Percentiles rank a stretch among this genome's conserved stretches.
These are phyloP conservation scores for Ceyx melanurus DNA, from an alignment of 2,113 vertebrate genomes.

Conservation along the genomic window DNA sequence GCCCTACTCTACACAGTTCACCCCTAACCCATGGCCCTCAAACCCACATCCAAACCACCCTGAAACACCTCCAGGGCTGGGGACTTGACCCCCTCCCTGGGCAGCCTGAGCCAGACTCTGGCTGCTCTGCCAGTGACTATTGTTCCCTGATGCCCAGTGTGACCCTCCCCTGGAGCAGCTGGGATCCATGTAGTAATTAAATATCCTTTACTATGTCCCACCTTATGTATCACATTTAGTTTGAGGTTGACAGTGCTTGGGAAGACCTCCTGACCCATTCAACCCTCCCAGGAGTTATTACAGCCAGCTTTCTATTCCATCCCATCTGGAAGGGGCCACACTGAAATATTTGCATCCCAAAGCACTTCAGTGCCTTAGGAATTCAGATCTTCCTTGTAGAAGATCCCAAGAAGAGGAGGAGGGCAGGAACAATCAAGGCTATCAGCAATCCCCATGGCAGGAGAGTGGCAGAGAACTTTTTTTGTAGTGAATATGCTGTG, in stretches of 20 bases:
- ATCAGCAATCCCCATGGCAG: background rate
- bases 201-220: slow-evolving; percentile 14
- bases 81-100: too few species aligned
- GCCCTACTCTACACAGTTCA: too few species aligned
- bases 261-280: slow-evolving; percentile 24
- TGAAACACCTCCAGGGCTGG: too few species aligned
- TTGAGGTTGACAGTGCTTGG: background rate
- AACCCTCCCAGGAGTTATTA: slow-evolving; percentile 7
- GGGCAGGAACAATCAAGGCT: background rate
- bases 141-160: too few species aligned
- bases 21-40: too few species aligned
- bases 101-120: too few species aligned
- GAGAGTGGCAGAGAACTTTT: background rate
- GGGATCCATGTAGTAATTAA: slow-evolving; percentile 28
- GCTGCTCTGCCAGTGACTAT: too few species aligned
- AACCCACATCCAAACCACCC: too few species aligned
- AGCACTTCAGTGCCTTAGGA: background rate
- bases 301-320: background rate
- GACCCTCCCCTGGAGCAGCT: too few species aligned
- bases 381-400: slow-evolving; percentile 6
- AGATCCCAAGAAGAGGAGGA: background rate
- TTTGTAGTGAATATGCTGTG: slow-evolving; percentile 16
- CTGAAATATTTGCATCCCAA: background rate
- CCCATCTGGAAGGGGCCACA: background rate
- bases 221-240: background rate